Evolutionary conservation across 2,888 invertebrate genomes (phyloP), one percentile per base, ranked within the genome.

Genomic region (Leucophora obtusa): DNA sequence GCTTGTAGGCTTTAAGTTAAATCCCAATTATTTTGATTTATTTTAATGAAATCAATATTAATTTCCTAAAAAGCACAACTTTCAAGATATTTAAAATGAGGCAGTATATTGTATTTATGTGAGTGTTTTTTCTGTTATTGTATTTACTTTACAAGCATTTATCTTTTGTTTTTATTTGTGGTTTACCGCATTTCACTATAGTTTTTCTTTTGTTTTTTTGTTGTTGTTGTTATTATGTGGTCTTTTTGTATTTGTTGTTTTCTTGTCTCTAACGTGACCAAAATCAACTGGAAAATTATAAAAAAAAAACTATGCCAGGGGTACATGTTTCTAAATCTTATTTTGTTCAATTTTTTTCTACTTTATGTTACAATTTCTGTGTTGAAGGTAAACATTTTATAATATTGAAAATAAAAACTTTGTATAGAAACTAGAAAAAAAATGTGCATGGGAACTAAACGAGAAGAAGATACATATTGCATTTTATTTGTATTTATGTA

Each of bases 101-200:
- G 21, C 21, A 21, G 21, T 21, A 3, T 21, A 21, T 3, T 21
- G 21, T 21, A 21, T 21, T 21, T 21, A 21, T 21, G 4, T 28
- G 6, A 3, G 1, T 28, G 3, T 28, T 15, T 28, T 69, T 81
- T 74, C 69, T 33, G 3, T 77, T 65, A 63, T 66, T 72, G 65
- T 35, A 70, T 82, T 79, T 73, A 73, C 79, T 72, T 77, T 81
- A 75, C 78, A 84, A 84, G 85, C 85, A 83, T 82, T 83, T 81
- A 76, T 82, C 76, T 66, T 71, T 74, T 68, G 76, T 66, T 78
- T 68, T 65, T 77, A 56, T 76, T 60, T 82, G 82, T 60, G 82
- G 74, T 71, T 62, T 65, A 75, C 77, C 76, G 75, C 74, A 77
- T 68, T 82, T 82, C 62, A 66, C 68, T 63, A 71, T 43, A 69